Base-by-base conservation (phyloP, 2,797 vertebrate species). In the Cossypha niveicapilla region DNA sequence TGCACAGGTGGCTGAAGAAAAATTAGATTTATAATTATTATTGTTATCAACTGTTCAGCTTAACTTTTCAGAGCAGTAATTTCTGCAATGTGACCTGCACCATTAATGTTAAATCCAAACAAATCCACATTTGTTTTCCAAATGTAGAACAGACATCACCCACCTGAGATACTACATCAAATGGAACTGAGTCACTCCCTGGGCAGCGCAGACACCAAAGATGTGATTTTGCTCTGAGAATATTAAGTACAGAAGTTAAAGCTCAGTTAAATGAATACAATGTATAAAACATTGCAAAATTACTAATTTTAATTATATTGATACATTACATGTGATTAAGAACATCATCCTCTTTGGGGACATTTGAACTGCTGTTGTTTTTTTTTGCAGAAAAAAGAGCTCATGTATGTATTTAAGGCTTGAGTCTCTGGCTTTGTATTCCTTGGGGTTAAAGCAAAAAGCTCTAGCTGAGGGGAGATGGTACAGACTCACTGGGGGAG, bases 1-100 rank as follows among this genome's bases (percentile, higher is more conserved):
- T 89, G 56, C 45, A 80, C 66, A 88, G 75, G 81, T 86, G 75
- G 86, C 42, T 90, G 51, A 78, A 80, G 37, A 92, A 87, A 93
- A 89, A 60, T 48, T 32, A 48, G 13, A 80, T 61, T 80, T 77
- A 72, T 77, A 34, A 68, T 71, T 94, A 75, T 90, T 88, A 48
- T 57, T 93, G 42, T 76, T 95, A 91, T 87, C 44, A 85, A 13
- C 75, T 62, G 18, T 65, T 90, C 66, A 86, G 11, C 60, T 86
- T 80, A 92, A 61, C n/a, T 77, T 92, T 83, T 89, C 78, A 73
- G 74, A 87, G 71, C 41, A 76, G 34, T 35, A 63, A 89, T 83
- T 87, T 88, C 42, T 92, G 86, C 60, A 37, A 18, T 87, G 27
- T 32, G 34, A 79, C 62, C 51, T 79, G 63, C 23, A 81, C 47